Evolutionary conservation across 2,888 invertebrate genomes (phyloP), one percentile per base, ranked within the genome.

Genomic region (Brachypalpus laphriformis): DNA sequence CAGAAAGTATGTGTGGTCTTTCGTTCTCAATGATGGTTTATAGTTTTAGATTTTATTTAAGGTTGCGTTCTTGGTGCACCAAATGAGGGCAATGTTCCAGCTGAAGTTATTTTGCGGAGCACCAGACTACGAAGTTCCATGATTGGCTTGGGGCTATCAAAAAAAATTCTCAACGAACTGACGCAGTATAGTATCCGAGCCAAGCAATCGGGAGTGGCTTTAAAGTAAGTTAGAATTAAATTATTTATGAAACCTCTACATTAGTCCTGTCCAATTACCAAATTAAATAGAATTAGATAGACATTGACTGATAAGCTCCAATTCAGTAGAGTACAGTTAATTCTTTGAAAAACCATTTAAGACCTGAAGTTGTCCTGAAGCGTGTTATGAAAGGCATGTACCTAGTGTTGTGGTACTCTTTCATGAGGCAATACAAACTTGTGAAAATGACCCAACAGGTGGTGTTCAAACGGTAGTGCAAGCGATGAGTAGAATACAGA

Each of bases 31-130:
- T n/a, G 9, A 47, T 14, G 8, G 7, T 8, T 28, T 9, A 22
- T 14, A 20, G 2, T 25, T 25, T 47, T 34, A 11, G 6, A 42
- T 47, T 47, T 54, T 61, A 76, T 61, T 47, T 18, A 76, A 87
- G 94, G 93, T 83, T 95, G 95, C 89, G 89, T 96, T 0, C 88
- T 97, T 31, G 96, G 96, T 1, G 88, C 92, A 83, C 90, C 93
- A 0, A 93, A 94, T 8, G 90, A 92, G 14, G 95, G 94, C 3
- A 93, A 93, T 76, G 90, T 93, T 78, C 91, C 95, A 25, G 93
- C 95, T 11, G 93, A 94, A 88, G 68, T 89, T 49, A 81, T 93
- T 66, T 76, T 93, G 82, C 89, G 90, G 57, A 89, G 92, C 72
- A 89, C 90, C 42, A 90, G 93, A 34, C 88, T 93, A 25, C 91